Percentiles rank a stretch among this genome's conserved stretches.
phyloP scores from a whole-genome alignment of 1,140 invertebrate genomes.

The Diploscapter pachys region DNA sequence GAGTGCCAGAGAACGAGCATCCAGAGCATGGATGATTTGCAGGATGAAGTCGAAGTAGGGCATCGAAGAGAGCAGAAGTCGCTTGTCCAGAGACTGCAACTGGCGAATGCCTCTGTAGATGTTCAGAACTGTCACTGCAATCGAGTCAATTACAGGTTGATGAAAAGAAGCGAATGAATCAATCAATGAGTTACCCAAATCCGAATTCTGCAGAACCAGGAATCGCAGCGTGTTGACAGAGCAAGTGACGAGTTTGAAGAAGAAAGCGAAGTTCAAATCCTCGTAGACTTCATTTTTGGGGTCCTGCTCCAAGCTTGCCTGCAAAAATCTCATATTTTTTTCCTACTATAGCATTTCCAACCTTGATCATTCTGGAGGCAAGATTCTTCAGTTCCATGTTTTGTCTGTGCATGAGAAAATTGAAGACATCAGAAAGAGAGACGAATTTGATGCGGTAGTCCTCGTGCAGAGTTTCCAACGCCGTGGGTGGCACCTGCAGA shows the following conservation, averaged over 20 bases:
- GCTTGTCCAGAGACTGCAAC: constrained; percentile 11
- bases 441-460: constrained; percentile 19
- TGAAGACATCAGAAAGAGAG: constrained; percentile 23
- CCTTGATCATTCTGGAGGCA: constrained; percentile 11
- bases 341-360: constrained; percentile 2
- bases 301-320: constrained; percentile 9
- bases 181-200: constrained; percentile 9
- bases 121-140: constrained; percentile 28
- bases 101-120: constrained; percentile 23
- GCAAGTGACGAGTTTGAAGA: constrained; percentile 26
- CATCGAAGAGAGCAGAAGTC: constrained; percentile 5
- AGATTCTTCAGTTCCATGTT: constrained; percentile 17
- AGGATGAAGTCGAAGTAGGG: constrained; percentile 10
- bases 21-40: constrained; percentile 21
- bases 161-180: too few relatives aligned
- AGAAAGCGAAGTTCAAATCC: constrained; percentile 18
- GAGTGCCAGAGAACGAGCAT: constrained; percentile 7
- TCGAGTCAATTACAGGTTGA: too few relatives aligned
- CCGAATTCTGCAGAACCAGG: constrained; percentile 13
- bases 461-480: constrained; percentile 13
- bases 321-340: background rate
- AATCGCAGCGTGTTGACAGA: constrained; percentile 19
- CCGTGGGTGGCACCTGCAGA: background rate
- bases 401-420: constrained; percentile 19
- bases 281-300: background rate